A percentile compares a stretch with the other conserved stretches of the same genome.
phyloP scores from a whole-genome alignment of 1,140 invertebrate species.

The Pinna nobilis region DNA sequence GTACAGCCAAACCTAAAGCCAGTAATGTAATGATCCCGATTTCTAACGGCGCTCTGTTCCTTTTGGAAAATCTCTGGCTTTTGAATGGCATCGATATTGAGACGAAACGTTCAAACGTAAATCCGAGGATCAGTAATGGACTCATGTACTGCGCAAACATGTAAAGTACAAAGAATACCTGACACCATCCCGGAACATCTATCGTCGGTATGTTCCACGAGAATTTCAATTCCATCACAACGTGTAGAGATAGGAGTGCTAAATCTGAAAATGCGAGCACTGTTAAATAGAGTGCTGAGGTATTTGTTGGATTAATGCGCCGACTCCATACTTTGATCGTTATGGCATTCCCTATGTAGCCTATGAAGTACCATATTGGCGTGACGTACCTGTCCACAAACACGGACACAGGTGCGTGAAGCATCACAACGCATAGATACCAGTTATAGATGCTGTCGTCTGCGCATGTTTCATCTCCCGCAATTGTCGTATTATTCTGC shows the following conservation, averaged over 20 bases:
- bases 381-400: constrained; percentile 47
- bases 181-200: constrained; percentile 47
- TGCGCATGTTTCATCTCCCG: not conserved
- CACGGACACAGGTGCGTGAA: constrained; percentile 39
- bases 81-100: constrained; percentile 94
- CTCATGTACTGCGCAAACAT: constrained; percentile 66
- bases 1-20: constrained; percentile 38
- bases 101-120: constrained; percentile 95
- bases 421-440: constrained; percentile 4
- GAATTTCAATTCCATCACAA: constrained; percentile 53
- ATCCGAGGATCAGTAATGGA: constrained; percentile 78
- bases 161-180: constrained; percentile 55
- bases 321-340: constrained; percentile 62
- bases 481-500: not conserved
- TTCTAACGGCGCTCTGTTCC: constrained; percentile 33
- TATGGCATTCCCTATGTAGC: constrained; percentile 64
- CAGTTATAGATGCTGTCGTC: not conserved
- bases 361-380: constrained; percentile 62
- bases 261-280: constrained; percentile 64
- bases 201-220: constrained; percentile 52
- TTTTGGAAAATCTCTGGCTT: constrained; percentile 55
- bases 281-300: constrained; percentile 66
- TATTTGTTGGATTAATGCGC: constrained; percentile 61
- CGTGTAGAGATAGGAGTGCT: constrained; percentile 58
- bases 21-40: constrained; percentile 39